Percentiles rank a stretch among this genome's conserved stretches.
Evolutionary conservation across 2,797 vertebrate species (phyloP).

Genomic region (Prionace glauca): DNA sequence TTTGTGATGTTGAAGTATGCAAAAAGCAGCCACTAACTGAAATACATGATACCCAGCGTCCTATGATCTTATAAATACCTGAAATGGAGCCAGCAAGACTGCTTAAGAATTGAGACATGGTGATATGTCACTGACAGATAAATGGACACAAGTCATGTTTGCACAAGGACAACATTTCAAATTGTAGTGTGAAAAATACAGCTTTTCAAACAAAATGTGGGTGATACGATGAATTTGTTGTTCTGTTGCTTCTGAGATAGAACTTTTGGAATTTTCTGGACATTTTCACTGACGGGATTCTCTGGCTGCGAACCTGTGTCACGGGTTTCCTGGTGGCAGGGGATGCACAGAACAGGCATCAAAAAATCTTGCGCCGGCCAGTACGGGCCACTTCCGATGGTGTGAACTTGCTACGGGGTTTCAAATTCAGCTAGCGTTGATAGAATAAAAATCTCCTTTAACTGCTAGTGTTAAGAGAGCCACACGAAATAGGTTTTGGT

Average conservation of each 20-base stretch:
- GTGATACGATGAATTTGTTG: neutral
- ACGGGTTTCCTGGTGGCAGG: too few relatives aligned
- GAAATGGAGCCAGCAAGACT: neutral
- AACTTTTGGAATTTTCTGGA: neutral
- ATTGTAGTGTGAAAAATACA: neutral
- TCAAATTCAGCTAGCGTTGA: neutral
- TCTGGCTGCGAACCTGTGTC: too few relatives aligned
- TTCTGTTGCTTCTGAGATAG: neutral
- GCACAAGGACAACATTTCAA: neutral
- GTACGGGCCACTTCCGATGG: too few relatives aligned
- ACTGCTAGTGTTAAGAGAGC: too few relatives aligned
- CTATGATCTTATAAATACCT: neutral
- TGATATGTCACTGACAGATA: neutral
- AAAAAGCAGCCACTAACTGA: neutral
- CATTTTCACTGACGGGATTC: too few relatives aligned
- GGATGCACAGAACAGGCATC: too few relatives aligned
- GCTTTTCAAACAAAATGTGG: neutral
- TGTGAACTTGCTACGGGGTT: too few relatives aligned
- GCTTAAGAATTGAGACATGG: neutral
- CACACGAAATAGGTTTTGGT: neutral
- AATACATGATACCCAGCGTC: neutral
- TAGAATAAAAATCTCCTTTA: neutral
- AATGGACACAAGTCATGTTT: neutral
- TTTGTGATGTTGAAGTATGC: neutral
- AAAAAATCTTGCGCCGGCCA: too few relatives aligned